Evolutionary conservation across 2,797 vertebrate genomes (phyloP).

Genomic region (Ctenopoma multispine): DNA sequence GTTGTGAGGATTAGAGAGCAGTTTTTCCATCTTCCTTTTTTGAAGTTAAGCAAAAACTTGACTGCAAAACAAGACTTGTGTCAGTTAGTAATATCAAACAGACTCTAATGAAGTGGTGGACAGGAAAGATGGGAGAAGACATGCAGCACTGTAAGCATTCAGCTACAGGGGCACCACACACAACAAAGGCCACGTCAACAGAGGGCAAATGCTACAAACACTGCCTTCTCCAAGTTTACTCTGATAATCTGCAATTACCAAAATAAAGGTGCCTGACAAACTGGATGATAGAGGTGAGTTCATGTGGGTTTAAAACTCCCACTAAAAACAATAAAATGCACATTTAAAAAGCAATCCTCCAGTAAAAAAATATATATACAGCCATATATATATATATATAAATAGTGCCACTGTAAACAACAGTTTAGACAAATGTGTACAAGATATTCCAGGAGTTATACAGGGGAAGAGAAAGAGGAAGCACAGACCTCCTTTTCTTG

Average conservation of each 20-base stretch:
- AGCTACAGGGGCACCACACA: constrained; percentile 1
- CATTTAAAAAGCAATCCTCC: not conserved
- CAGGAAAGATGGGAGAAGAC: too few species aligned
- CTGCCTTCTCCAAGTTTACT: not conserved
- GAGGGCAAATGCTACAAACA: not conserved
- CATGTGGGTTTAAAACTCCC: not conserved
- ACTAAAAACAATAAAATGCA: constrained; percentile 4
- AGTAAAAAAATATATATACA: too few species aligned
- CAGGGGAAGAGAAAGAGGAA: not conserved
- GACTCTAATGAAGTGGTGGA: too few species aligned
- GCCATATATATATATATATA: not conserved
- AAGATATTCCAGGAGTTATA: not conserved
- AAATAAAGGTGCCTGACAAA: constrained; percentile 15
- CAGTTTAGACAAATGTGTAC: not conserved
- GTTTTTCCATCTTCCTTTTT: not conserved
- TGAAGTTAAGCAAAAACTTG: constrained; percentile 1
- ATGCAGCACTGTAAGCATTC: too few species aligned
- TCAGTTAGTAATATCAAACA: constrained; percentile 1
- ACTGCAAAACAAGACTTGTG: constrained; percentile 3
- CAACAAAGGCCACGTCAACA: too few species aligned
- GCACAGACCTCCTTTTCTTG: not conserved
- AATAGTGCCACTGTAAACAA: constrained; percentile 2
- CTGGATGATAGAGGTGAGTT: constrained; percentile 6
- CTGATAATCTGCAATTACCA: not conserved
- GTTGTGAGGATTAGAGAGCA: not conserved